Evolutionary conservation across 2,888 invertebrate species (phyloP).

Genomic region (Nephrocerus scutellatus): DNA sequence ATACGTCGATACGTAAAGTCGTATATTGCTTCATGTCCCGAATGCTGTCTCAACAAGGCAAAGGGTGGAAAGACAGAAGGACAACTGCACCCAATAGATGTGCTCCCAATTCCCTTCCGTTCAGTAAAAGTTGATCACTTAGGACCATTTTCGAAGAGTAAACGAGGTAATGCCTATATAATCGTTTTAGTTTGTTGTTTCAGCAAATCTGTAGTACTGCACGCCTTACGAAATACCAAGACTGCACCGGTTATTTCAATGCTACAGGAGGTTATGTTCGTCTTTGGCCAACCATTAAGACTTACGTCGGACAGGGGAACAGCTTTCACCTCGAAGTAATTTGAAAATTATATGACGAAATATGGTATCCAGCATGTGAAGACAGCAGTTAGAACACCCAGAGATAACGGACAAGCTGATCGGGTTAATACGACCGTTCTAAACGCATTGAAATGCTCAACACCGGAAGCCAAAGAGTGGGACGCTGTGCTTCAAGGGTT

Average conservation of each 20-base stretch:
- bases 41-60: slow-evolving; percentile 7
- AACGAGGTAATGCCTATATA: not conserved
- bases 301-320: slow-evolving; percentile 10
- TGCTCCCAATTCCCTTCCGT: slow-evolving; percentile 5
- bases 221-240: slow-evolving; percentile 5
- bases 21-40: slow-evolving; percentile 12
- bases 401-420: slow-evolving; percentile 8
- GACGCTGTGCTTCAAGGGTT: slow-evolving; percentile 4
- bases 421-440: slow-evolving; percentile 4
- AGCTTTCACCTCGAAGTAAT: slow-evolving; percentile 10
- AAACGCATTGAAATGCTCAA: slow-evolving; percentile 8
- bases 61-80: slow-evolving; percentile 11
- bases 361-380: slow-evolving; percentile 8
- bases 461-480: slow-evolving; percentile 6
- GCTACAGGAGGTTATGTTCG: slow-evolving; percentile 9
- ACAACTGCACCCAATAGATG: slow-evolving; percentile 4
- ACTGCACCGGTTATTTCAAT: slow-evolving; percentile 9
- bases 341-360: slow-evolving; percentile 2
- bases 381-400: slow-evolving; percentile 2
- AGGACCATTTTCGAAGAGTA: slow-evolving; percentile 2
- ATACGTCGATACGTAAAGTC: slow-evolving; percentile 17
- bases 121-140: slow-evolving; percentile 5
- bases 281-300: slow-evolving; percentile 7
- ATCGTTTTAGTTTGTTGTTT: not conserved
- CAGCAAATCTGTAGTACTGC: slow-evolving; percentile 2